Conservation (phyloP, 1,140 invertebrate species). For the Leptinotarsa lineolata region DNA sequence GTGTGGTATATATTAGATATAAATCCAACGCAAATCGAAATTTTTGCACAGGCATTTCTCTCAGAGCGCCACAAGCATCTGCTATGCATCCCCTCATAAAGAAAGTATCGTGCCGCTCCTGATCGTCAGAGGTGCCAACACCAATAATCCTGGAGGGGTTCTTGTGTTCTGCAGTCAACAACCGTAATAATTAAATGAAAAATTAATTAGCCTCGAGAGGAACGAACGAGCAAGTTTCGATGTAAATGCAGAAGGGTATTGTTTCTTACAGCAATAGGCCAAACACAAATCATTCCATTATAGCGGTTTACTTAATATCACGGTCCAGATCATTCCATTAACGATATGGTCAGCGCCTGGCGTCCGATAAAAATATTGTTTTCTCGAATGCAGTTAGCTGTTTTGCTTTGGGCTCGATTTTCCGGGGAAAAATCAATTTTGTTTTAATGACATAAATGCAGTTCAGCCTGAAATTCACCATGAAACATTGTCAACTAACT, state of each 20-base stretch:
- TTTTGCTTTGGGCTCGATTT: neutral
- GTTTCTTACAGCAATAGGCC: slow-evolving; percentile 26
- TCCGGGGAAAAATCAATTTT: too few species aligned
- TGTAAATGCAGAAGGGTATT: slow-evolving; percentile 24
- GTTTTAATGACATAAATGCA: too few species aligned
- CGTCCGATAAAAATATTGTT: slow-evolving; percentile 2
- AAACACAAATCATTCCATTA: slow-evolving; percentile 24
- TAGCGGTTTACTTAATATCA: slow-evolving; percentile 30
- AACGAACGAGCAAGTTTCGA: slow-evolving; percentile 12
- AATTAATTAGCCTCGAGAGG: slow-evolving; percentile 21
- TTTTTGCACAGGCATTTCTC: too few species aligned
- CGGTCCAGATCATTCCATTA: slow-evolving; percentile 25
- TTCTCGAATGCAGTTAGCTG: neutral
- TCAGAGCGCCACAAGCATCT: neutral
- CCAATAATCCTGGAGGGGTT: slow-evolving; percentile 8
- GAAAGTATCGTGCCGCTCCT: too few species aligned
- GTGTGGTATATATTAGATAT: too few species aligned
- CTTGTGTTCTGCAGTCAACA: slow-evolving; percentile 13
- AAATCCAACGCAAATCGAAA: too few species aligned
- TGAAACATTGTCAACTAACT: too few species aligned
- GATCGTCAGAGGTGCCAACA: neutral
- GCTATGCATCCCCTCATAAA: too few species aligned
- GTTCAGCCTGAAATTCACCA: too few species aligned
- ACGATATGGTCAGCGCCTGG: slow-evolving; percentile 24
- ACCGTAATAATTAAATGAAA: slow-evolving; percentile 29